Base-by-base conservation (phyloP, 1,140 invertebrate genomes). In the Samia ricini region DNA sequence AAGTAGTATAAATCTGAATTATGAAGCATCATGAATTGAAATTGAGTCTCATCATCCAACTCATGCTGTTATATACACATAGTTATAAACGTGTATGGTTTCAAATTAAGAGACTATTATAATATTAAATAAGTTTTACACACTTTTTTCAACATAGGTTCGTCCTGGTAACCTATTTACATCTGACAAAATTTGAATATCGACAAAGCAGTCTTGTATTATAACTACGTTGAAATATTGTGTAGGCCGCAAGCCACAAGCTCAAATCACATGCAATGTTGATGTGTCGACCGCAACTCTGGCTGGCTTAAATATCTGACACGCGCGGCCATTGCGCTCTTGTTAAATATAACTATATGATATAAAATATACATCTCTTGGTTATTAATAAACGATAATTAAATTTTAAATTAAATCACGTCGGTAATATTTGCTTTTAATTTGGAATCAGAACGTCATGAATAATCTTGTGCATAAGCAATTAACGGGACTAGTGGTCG, bases 211-310 rank as follows among this genome's bases (percentile, higher is more conserved):
- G n/a, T 42, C 7, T 61, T 52, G 51, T 58, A 62, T 63, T 60
- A 63, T 42, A 42, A 26, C 26, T 42, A 60, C 56, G 69, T 56
- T 69, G 69, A 64, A 68, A 69, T 69, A 70, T 61, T 68, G 56
- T 33, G 56, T 52, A 29, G 33, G 63, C 68, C 66, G 61, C 65
- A 74, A 71, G 59, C 71, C 71, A 54, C 68, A 71, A 68, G 60
- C 66, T 68, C 68, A 74, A 73, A 74, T 70, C 68, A 50, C 59
- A 70, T 66, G 66, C 68, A 63, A 64, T 60, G 68, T 68, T 68
- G 61, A 68, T 60, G 56, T 51, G 20, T 33, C 24, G 26, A 71
- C 68, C 71, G 42, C 68, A 74, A 33, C 51, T 60, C 54, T 42
- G 33, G 7, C 33, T 57, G 61, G 63, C 64, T 73, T 63, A 68